Percentiles rank a stretch among this genome's conserved stretches.
phyloP scores from a whole-genome alignment of 2,888 invertebrate species.

The Ectemnius continuus region DNA sequence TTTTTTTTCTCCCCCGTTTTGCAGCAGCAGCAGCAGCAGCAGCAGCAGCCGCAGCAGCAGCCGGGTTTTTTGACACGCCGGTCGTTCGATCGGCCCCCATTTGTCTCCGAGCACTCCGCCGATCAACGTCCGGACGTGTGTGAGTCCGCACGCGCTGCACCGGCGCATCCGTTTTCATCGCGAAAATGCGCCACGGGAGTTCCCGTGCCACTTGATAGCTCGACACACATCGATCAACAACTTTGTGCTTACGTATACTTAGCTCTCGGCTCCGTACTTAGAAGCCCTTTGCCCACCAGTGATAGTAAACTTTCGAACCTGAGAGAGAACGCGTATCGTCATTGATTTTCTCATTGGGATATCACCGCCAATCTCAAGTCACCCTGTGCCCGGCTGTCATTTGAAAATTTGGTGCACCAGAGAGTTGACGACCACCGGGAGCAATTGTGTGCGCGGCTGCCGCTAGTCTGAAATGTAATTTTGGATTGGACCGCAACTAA shows the following conservation, averaged over 20 bases:
- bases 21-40: constrained; percentile 55
- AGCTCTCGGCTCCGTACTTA: neutral
- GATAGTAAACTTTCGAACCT: neutral
- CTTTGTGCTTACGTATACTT: constrained; percentile 8
- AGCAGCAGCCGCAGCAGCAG: constrained; percentile 55
- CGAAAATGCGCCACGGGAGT: constrained; percentile 52
- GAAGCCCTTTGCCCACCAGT: neutral
- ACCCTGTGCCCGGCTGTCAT: too few relatives aligned
- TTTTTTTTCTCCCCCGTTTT: constrained; percentile 67
- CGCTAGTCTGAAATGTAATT: constrained; percentile 52
- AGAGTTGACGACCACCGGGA: constrained; percentile 24
- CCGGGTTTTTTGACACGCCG: constrained; percentile 72
- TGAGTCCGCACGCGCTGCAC: constrained; percentile 33
- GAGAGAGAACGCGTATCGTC: neutral
- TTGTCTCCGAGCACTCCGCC: constrained; percentile 73
- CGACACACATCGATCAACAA: neutral
- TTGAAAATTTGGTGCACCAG: neutral
- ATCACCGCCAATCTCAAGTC: too few relatives aligned
- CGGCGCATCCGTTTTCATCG: constrained; percentile 31
- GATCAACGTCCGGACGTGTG: constrained; percentile 51
- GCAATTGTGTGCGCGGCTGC: constrained; percentile 30
- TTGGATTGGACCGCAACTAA: constrained; percentile 54
- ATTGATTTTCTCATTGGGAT: neutral
- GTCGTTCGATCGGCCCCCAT: constrained; percentile 73
- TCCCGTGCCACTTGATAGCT: neutral